Evolutionary conservation across 2,888 invertebrate species (phyloP), one percentile per base, ranked within the genome.

Genomic region (Arctia plantaginis): DNA sequence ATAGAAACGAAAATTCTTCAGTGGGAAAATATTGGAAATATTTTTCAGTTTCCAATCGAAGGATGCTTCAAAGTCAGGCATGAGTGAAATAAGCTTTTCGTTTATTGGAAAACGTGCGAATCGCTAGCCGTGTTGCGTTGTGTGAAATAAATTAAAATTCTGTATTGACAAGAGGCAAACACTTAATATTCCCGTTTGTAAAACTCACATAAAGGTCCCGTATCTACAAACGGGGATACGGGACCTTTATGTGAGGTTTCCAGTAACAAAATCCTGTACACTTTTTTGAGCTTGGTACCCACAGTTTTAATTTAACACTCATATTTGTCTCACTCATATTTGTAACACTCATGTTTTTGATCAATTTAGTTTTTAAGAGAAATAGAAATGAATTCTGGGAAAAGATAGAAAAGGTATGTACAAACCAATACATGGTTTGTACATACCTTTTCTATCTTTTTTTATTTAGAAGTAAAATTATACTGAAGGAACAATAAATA

Each of bases 11-110:
- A 90, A 90, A 91, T 92, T 91, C 89, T 86, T 89, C 84, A 80
- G 81, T 85, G 79, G 77, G 80, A 88, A 90, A 91, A 91, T 92
- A 92, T 92, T 88, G 89, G 86, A 90, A 92, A 92, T 90, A 91
- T 92, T 92, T 92, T 92, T 88, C 90, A 91, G 90, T 92, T 91
- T 90, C 86, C 90, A 91, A 91, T 90, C 87, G 89, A 86, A 90
- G 87, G 88, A 89, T 90, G 90, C 90, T 91, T 92, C 91, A 91
- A 91, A 91, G 90, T 90, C 89, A 90, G 89, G 90, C 89, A 89
- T 87, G 88, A 90, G 89, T 86, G 88, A 89, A 93, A 91, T 91
- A 91, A 90, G 87, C 88, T 90, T 90, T 89, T 89, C 90, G 87
- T 90, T 91, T 91, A 91, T 91, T 90, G 88, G 89, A 81, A 87